A percentile compares a stretch with the other conserved stretches of the same genome.
phyloP scores from a whole-genome alignment of 2,113 vertebrate species.

The Macquaria ambigua region DNA sequence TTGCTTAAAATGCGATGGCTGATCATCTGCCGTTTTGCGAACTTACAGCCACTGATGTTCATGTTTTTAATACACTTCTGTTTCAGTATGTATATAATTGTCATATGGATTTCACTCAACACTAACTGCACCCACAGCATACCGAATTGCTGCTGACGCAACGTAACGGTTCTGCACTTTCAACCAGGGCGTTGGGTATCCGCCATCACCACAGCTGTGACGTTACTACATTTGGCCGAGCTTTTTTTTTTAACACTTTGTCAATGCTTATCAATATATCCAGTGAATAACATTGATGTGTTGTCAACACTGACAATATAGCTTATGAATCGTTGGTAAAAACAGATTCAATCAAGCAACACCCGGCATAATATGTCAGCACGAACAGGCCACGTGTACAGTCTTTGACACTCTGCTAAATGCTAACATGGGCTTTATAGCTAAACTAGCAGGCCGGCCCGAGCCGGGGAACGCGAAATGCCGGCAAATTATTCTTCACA shows the following conservation, averaged over 20 bases:
- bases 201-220: constrained; percentile 41
- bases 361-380: constrained; percentile 26
- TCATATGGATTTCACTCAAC: rapidly evolving
- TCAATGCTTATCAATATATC: rapidly evolving
- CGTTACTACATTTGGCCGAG: neutral
- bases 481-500: constrained; percentile 23
- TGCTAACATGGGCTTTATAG: constrained; percentile 55
- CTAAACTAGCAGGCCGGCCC: neutral
- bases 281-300: rapidly evolving
- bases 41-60: neutral
- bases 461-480: constrained; percentile 3
- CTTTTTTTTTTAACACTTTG: too few relatives aligned
- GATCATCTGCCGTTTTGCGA: rapidly evolving
- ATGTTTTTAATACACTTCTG: too few relatives aligned
- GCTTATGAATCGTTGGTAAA: rapidly evolving
- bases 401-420: constrained; percentile 56
- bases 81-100: neutral
- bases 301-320: rapidly evolving
- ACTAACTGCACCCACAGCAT: too few relatives aligned
- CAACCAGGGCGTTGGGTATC: constrained; percentile 41
- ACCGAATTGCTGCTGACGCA: constrained; percentile 12
- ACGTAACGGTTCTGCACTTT: neutral
- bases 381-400: constrained; percentile 79
- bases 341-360: rapidly evolving
- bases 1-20: neutral